These are phyloP conservation scores for Pangasius mekongensis DNA, from an alignment of 2,797 vertebrate genomes.

Conservation along the genomic window DNA sequence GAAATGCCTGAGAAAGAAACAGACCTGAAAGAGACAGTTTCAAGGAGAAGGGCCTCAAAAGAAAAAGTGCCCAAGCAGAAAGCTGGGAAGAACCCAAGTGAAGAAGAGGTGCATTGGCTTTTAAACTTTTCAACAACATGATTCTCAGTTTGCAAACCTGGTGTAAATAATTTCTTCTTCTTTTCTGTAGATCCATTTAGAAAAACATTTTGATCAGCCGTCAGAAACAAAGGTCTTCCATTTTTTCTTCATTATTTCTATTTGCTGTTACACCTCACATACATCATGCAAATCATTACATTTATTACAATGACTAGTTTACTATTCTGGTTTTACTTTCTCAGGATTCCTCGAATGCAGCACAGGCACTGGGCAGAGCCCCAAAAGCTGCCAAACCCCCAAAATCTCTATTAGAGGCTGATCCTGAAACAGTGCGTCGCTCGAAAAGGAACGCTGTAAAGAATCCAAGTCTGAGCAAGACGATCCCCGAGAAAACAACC, in stretches of 20 bases:
- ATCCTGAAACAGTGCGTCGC: constrained; percentile 53
- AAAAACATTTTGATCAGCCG: background rate
- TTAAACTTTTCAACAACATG: background rate
- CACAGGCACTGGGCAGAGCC: background rate
- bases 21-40: background rate
- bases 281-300: background rate
- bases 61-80: background rate
- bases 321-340: background rate
- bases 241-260: background rate
- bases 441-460: constrained; percentile 71
- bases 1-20: background rate
- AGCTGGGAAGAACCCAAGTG: background rate
- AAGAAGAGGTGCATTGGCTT: background rate
- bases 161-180: background rate
- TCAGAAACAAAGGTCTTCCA: background rate
- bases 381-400: background rate
- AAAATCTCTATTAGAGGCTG: background rate
- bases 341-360: background rate
- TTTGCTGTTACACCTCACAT: background rate
- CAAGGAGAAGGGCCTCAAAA: background rate
- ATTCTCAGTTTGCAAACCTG: background rate
- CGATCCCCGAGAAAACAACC: constrained; percentile 8
- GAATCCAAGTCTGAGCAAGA: constrained; percentile 49
- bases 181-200: background rate
- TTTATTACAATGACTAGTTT: background rate